Percentiles rank a stretch among this genome's conserved stretches.
Conservation (phyloP, 2,888 invertebrate genomes). For the Xiphydria camelus region DNA sequence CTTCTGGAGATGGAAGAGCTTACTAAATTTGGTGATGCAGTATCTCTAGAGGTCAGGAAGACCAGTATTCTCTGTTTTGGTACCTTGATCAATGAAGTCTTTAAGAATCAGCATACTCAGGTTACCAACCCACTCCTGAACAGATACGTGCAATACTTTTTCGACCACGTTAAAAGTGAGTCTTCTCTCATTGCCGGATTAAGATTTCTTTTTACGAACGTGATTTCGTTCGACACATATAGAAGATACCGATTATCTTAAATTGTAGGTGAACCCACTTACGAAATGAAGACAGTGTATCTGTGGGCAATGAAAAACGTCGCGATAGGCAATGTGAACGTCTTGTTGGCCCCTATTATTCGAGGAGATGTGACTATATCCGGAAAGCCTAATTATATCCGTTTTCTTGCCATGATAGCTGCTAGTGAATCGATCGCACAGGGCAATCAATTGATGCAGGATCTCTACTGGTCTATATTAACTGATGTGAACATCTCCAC, state of each 20-base stretch:
- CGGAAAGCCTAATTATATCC: constrained; percentile 45
- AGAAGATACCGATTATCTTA: neutral
- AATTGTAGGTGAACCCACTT: constrained; percentile 38
- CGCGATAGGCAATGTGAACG: constrained; percentile 48
- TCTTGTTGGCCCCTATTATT: constrained; percentile 56
- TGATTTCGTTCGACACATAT: too few relatives aligned
- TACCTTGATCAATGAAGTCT: constrained; percentile 53
- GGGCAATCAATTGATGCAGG: constrained; percentile 38
- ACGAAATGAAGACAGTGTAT: constrained; percentile 55
- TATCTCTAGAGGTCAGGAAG: constrained; percentile 41
- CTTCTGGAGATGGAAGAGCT: constrained; percentile 51
- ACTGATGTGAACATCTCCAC: constrained; percentile 52
- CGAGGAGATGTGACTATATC: constrained; percentile 43
- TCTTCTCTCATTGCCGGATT: too few relatives aligned
- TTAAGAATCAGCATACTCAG: constrained; percentile 12
- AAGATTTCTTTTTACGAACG: too few relatives aligned
- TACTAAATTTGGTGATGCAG: constrained; percentile 30
- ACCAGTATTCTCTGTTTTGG: constrained; percentile 58
- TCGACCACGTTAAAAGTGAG: constrained; percentile 46
- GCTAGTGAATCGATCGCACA: constrained; percentile 40
- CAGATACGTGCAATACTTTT: constrained; percentile 44
- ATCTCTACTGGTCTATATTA: constrained; percentile 59
- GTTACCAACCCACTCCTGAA: constrained; percentile 28
- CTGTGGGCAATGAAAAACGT: constrained; percentile 59
- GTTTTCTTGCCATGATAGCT: constrained; percentile 56